Base-by-base conservation (phyloP, 2,113 vertebrate species). In the Seriola aureovittata region DNA sequence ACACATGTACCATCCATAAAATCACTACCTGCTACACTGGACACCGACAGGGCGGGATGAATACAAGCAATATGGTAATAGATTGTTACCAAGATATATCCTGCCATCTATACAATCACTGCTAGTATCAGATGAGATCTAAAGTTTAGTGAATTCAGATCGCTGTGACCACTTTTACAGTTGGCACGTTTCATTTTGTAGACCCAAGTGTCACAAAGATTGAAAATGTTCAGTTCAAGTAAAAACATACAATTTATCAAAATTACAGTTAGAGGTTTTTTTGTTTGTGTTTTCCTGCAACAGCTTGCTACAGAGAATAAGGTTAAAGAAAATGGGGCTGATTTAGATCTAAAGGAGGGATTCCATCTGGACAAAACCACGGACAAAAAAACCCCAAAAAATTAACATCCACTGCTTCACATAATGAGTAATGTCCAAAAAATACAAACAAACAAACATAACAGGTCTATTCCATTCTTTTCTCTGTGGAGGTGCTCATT, bases 401-500 rank as follows among this genome's bases (percentile, higher is more conserved):
- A 69, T 19, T 40, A 89, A 87, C 46, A 84, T 80, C 76, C 68
- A 84, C 75, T 80, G 82, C 63, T 81, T 83, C 68, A 86, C 78
- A 91, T 42, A 75, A 89, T 85, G 86, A 84, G 62, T 83, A 82
- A 89, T 85, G 71, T 50, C 54, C 13, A 16, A 69, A 23, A 67
- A 21, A 40, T 29, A 14, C 5, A 29, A 81, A 67, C 29, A 64
- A 58, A 57, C 50, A 68, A 69, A 57, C 60, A 79, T 55, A 76
- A 42, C 29, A 70, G n/a, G 78, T 54, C 65, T 84, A 71, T 76
- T 77, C 71, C 82, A 84, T 90, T 86, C 74, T 82, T 78, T 85
- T 77, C 82, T 87, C 81, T 76, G 84, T 88, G 78, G 89, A 86
- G 80, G 87, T 89, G 90, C 79, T 80, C 88, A 88, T 78, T 88